Conservation (phyloP, 2,113 vertebrate genomes). For the Podiceps cristatus region DNA sequence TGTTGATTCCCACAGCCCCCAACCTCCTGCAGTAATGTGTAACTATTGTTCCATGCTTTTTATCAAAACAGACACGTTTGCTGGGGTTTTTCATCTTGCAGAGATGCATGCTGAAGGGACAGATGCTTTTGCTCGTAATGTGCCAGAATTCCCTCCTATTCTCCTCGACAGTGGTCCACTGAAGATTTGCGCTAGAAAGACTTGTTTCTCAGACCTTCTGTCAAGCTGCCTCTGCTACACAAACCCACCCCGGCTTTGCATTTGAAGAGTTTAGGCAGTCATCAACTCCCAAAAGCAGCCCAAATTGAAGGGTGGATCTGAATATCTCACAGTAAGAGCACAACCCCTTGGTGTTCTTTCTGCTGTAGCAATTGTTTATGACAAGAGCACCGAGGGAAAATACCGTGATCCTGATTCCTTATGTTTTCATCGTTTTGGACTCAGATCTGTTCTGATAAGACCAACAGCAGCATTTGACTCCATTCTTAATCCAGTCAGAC, state of each 20-base stretch:
- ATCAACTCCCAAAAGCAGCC: conserved; percentile 19
- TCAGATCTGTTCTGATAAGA: conserved; percentile 51
- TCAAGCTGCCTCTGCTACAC: background rate
- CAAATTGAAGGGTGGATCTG: background rate
- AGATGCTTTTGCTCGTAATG: background rate
- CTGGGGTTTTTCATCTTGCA: background rate
- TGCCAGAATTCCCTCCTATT: background rate
- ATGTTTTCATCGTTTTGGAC: conserved; percentile 8
- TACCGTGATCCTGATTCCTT: background rate
- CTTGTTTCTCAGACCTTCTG: background rate
- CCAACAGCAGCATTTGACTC: conserved; percentile 44
- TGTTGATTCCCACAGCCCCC: conserved; percentile 15
- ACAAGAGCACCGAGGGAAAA: conserved; percentile 21
- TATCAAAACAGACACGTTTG: conserved; percentile 37
- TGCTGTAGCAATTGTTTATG: conserved; percentile 10
- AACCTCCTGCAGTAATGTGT: background rate
- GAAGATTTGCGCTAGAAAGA: background rate
- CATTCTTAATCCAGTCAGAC: conserved; percentile 53
- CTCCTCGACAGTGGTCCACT: background rate
- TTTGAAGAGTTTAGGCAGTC: conserved; percentile 8
- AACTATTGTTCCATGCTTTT: conserved; percentile 11
- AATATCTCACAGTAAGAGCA: background rate
- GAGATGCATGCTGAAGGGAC: background rate
- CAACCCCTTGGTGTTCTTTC: background rate
- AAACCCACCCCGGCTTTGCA: background rate